Percentiles rank a stretch among this genome's conserved stretches.
phyloP scores from a whole-genome alignment of 2,797 vertebrate genomes.

The Peromyscus attwateri region DNA sequence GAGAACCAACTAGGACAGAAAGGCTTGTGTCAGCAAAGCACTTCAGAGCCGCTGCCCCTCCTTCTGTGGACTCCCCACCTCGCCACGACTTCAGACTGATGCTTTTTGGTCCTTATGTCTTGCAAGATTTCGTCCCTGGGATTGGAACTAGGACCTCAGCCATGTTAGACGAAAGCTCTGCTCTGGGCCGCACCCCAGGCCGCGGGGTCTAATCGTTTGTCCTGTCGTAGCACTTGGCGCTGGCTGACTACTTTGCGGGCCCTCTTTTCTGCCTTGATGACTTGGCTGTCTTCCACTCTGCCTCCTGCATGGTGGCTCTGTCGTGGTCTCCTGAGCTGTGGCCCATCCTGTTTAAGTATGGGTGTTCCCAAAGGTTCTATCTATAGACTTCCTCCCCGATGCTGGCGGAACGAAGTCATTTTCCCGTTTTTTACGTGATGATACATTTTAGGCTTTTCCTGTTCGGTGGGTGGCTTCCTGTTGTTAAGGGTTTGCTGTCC shows the following conservation, averaged over 20 bases:
- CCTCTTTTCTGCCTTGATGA: background rate
- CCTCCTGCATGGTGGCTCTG: background rate
- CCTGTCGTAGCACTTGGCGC: background rate
- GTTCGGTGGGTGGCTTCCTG: conserved; percentile 14
- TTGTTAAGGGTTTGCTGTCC: conserved; percentile 36
- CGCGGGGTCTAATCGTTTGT: background rate
- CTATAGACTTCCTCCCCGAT: background rate
- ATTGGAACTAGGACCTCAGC: background rate
- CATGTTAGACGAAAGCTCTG: no score
- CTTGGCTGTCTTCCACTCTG: background rate
- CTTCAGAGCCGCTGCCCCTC: background rate
- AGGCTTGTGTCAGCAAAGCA: background rate
- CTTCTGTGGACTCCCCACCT: background rate
- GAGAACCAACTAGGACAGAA: background rate
- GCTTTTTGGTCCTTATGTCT: background rate
- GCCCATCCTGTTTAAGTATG: background rate
- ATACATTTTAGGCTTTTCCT: conserved; percentile 4
- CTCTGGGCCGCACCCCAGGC: background rate
- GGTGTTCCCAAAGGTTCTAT: background rate
- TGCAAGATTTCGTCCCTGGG: background rate
- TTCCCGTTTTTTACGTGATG: background rate
- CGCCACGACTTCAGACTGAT: background rate
- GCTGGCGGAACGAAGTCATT: background rate
- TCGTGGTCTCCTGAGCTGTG: background rate
- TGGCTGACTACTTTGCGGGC: background rate